Evolutionary conservation across 2,888 invertebrate species (phyloP).

Genomic region (Ichneumoninae sp.): DNA sequence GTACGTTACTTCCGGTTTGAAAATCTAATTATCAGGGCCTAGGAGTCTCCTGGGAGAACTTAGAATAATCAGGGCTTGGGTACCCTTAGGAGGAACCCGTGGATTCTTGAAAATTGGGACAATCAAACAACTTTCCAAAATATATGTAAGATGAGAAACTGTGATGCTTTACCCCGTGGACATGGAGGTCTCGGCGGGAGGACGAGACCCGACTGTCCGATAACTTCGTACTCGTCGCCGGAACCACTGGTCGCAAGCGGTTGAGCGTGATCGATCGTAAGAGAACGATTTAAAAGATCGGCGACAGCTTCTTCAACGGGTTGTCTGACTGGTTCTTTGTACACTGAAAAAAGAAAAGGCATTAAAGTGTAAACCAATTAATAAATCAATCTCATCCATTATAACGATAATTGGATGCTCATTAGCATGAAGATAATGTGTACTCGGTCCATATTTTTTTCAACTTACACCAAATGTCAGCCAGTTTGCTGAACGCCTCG

Average conservation of each 20-base stretch:
- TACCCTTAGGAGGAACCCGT: too few relatives aligned
- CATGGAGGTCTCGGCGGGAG: conserved; percentile 88
- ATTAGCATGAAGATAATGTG: not conserved
- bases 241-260: conserved; percentile 82
- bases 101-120: not conserved
- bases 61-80: too few relatives aligned
- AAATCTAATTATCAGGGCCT: too few relatives aligned
- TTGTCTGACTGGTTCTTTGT: conserved; percentile 87
- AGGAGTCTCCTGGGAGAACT: too few relatives aligned
- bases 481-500: conserved; percentile 94
- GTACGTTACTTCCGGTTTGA: too few relatives aligned
- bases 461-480: conserved; percentile 87
- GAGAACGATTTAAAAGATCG: conserved; percentile 86
- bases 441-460: not conserved
- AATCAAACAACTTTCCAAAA: not conserved
- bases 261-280: conserved; percentile 76
- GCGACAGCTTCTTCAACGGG: conserved; percentile 88
- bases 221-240: conserved; percentile 90
- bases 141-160: not conserved
- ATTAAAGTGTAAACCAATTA: too few relatives aligned
- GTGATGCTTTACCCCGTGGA: conserved; percentile 76
- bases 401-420: conserved; percentile 11
- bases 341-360: conserved; percentile 84
- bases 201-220: conserved; percentile 87
- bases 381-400: not conserved